These are phyloP conservation scores for Drepanosiphum platanoidis DNA, from an alignment of 2,888 invertebrate genomes.

Conservation along the genomic window DNA sequence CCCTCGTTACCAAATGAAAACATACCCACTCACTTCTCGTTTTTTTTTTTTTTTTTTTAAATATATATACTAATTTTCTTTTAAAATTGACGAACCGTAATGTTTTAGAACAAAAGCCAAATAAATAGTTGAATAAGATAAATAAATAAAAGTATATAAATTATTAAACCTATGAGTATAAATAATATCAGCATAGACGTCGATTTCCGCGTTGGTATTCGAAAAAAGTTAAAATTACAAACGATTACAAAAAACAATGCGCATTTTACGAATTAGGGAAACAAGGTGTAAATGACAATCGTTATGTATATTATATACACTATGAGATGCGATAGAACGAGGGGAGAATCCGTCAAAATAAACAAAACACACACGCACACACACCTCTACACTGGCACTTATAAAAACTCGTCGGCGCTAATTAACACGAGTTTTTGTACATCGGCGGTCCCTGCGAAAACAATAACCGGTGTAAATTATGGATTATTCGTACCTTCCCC, in stretches of 20 bases:
- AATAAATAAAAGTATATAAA: too few relatives aligned
- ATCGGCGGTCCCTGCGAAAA: constrained; percentile 17
- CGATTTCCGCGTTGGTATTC: too few relatives aligned
- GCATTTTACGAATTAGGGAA: background rate
- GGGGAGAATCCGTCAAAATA: background rate
- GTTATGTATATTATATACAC: background rate
- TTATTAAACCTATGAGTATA: too few relatives aligned
- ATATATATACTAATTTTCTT: too few relatives aligned
- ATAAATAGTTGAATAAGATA: too few relatives aligned
- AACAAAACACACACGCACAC: background rate
- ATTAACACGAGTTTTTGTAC: constrained; percentile 55
- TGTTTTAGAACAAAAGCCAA: too few relatives aligned
- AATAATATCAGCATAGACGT: too few relatives aligned
- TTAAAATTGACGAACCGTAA: too few relatives aligned
- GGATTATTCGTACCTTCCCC: constrained; percentile 46
- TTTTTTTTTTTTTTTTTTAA: too few relatives aligned
- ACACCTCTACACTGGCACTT: background rate
- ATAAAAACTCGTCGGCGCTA: constrained; percentile 16
- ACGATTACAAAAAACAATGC: background rate
- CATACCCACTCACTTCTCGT: background rate
- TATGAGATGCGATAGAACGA: background rate
- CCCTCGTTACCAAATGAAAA: background rate
- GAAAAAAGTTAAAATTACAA: background rate
- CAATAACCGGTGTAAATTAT: constrained; percentile 60
- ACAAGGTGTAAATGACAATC: background rate